Evolutionary conservation across 2,797 vertebrate species (phyloP), one percentile per base, ranked within the genome.

Genomic region (Acipenser oxyrinchus): DNA sequence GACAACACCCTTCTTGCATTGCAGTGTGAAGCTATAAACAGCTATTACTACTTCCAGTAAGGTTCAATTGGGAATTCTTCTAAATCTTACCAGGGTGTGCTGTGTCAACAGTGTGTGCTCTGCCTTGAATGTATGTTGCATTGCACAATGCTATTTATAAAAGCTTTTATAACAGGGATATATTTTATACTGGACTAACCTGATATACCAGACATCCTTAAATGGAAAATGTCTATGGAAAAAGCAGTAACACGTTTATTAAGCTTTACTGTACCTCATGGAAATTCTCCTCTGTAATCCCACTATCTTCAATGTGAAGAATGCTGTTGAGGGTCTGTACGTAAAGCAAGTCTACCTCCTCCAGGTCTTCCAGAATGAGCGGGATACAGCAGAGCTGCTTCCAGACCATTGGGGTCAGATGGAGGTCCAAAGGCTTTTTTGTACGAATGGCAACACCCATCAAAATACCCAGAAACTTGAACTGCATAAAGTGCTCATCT

Each of bases 291-390:
- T 92, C 89, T 0, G 88, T 91, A 71, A 92, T 92, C 78, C 89
- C 91, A 70, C 91, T 89, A 87, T 92, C 91, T 91, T 92, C 91
- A 90, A 92, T 92, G 87, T 92, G 91, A 90, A 92, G 89, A 89
- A 92, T 92, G 87, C 90, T 91, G 81, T 90, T 90, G 68, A 92
- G 89, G 74, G 88, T 92, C 79, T 92, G 91, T 81, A 92, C 91
- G 1, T 89, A 92, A 71, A 92, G 89, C 76, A 92, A 84, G 73
- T 92, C 91, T 72, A 92, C 90, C 76, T 92, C 91, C 76, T 92
- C 91, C 66, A 92, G 76, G 80, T 92, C 91, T 78, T 92, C 91
- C 77, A 92, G 79, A 48, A 79, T 79, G 55, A 92, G 88, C 1
- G 91, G 91, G 78, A 92, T 84, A 73, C 90, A 92, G 86, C 90